Base-by-base conservation (phyloP, 2,113 vertebrate genomes). In the Aleadryas rufinucha region DNA sequence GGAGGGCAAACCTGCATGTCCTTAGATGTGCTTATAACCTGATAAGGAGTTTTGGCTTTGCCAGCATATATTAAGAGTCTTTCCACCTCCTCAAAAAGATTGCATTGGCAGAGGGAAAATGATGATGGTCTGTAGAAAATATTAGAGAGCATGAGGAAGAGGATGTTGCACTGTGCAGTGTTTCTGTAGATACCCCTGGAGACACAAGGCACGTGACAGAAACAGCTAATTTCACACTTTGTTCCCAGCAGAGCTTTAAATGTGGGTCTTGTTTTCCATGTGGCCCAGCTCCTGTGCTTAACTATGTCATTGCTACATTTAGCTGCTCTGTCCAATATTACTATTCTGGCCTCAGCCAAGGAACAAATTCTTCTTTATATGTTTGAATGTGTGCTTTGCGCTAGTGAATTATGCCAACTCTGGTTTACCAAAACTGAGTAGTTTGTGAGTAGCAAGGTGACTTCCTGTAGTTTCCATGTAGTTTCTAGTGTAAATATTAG, bases 361-460 rank as follows among this genome's bases (percentile, higher is more conserved):
- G 82, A 74, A 61, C 33, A 76, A 81, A 33, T 41, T 44, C 23
- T 72, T 54, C 42, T 79, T 60, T 39, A 23, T 27, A 21, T 49
- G 4, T 50, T 60, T 87, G 70, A 97, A 84, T 83, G 81, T 89
- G 52, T 87, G 93, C 82, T 95, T 84, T 93, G 74, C 80, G 84
- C 16, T 54, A 75, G 60, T 69, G 69, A 84, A 47, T 70, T 94
- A 77, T 80, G 90, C 95, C 95, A 97, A 89, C 52, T 75, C 45
- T 4, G 8, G 31, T 69, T 92, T 76, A 82, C 71, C 45, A 89
- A 85, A 90, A 96, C 26, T 42, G 72, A 57, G 80, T 33, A 50
- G 23, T 77, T 87, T 69, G 61, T 78, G 80, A 92, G 70, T 93
- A 82, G 64, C 79, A 83, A 92, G 57, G 59, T 80, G 70, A 74